phyloP scores from a whole-genome alignment of 2,113 vertebrate genomes.

The Myrmecobius fasciatus region DNA sequence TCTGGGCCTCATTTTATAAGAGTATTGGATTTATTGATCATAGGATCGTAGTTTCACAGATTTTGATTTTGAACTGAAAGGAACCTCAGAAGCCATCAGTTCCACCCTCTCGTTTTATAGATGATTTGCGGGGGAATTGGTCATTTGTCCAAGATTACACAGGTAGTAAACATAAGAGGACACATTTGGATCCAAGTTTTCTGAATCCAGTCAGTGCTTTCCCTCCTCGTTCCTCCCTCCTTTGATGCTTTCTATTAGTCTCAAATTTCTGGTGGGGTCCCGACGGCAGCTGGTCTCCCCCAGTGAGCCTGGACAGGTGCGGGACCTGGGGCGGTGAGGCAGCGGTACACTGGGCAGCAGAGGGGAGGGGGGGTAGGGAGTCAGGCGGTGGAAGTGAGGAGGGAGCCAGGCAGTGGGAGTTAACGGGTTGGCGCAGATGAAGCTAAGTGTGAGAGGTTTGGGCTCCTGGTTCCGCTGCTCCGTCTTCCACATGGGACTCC shows the following conservation, averaged over 20 bases:
- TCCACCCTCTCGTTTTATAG: not conserved
- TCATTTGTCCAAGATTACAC: not conserved
- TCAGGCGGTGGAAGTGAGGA: not conserved
- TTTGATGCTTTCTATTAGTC: not conserved
- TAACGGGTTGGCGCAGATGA: not conserved
- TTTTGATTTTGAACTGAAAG: not conserved
- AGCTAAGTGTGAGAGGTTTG: not conserved
- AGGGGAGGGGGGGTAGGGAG: not conserved
- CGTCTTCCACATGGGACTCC: not conserved
- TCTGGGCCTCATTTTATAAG: not conserved
- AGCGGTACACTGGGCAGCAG: not conserved
- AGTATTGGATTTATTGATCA: not conserved
- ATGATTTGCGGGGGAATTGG: not conserved
- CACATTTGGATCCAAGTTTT: not conserved
- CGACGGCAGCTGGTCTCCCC: not conserved
- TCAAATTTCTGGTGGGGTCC: not conserved
- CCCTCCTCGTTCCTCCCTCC: not conserved
- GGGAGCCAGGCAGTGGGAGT: not conserved
- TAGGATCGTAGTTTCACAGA: not conserved
- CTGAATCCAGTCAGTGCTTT: not conserved
- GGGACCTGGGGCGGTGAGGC: not conserved
- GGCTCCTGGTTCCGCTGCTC: not conserved
- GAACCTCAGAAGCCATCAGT: not conserved
- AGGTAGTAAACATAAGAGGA: not conserved
- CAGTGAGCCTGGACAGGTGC: not conserved